phyloP scores from a whole-genome alignment of 2,113 vertebrate genomes.

The Raja brachyura region DNA sequence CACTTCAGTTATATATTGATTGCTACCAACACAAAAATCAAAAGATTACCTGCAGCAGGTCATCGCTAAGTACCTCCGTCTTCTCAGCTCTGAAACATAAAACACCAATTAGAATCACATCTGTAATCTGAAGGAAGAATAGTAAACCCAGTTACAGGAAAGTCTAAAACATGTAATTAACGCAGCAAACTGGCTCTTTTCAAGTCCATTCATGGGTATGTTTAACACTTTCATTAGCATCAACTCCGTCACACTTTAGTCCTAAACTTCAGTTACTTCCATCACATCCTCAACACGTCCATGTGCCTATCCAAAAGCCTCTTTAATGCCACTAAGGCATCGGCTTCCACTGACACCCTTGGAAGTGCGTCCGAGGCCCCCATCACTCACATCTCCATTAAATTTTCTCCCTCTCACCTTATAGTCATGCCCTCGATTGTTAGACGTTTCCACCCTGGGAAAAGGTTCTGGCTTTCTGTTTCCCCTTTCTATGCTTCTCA shows the following conservation, averaged over 20 bases:
- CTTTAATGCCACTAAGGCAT: too few species aligned
- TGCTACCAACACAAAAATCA: neutral
- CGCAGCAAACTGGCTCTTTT: neutral
- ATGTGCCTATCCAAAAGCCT: too few species aligned
- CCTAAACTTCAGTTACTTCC: neutral
- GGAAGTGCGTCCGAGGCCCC: too few species aligned
- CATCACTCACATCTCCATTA: too few species aligned
- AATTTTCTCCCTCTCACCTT: too few species aligned
- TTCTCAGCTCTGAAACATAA: conserved; percentile 83
- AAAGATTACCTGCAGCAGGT: conserved; percentile 83
- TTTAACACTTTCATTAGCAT: neutral
- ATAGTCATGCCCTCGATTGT: too few species aligned
- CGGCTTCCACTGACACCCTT: too few species aligned
- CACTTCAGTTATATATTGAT: too few species aligned
- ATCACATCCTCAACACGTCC: neutral
- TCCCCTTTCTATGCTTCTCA: too few species aligned
- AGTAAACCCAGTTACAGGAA: neutral
- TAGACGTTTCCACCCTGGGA: too few species aligned
- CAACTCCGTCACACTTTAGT: neutral
- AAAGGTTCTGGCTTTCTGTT: too few species aligned
- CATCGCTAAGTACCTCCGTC: conserved; percentile 96
- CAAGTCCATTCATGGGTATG: neutral
- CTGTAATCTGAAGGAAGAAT: neutral
- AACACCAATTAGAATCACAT: conserved; percentile 22
- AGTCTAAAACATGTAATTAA: neutral